Conservation (phyloP, 2,797 vertebrate species). For the Pyrocephalus nanus region DNA sequence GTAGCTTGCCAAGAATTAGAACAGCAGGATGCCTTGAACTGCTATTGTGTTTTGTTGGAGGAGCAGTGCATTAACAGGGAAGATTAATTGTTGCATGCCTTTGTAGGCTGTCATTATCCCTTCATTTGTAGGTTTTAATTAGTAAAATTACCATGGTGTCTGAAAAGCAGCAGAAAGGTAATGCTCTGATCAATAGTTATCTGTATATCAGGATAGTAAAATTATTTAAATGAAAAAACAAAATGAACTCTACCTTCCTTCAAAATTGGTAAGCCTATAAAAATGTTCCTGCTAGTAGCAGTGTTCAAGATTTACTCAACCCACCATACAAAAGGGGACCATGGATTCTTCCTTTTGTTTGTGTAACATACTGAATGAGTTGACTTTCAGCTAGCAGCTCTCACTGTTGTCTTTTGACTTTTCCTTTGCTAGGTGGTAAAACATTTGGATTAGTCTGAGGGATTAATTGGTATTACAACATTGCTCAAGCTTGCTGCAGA, state of each 20-base stretch:
- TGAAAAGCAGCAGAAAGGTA: background rate
- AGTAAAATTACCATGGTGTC: background rate
- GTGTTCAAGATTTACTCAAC: background rate
- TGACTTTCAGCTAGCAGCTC: background rate
- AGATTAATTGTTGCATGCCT: background rate
- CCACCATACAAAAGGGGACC: background rate
- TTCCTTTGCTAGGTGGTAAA: background rate
- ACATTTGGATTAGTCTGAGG: background rate
- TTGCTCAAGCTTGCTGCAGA: background rate
- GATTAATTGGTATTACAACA: background rate
- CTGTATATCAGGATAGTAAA: background rate
- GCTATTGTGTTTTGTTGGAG: background rate
- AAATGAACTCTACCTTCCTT: background rate
- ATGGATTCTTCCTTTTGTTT: background rate
- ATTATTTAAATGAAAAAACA: background rate
- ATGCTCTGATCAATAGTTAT: background rate
- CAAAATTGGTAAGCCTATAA: background rate
- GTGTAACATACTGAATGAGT: background rate
- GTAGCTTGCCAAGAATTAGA: background rate
- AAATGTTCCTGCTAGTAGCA: background rate
- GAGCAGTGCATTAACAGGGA: background rate
- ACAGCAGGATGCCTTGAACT: background rate
- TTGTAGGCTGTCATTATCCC: background rate
- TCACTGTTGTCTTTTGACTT: background rate
- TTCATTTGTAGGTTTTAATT: slow-evolving; percentile 1